Evolutionary conservation across 37 sponge, comb jelly and placozoan species (phyloP).

Genomic region (Hormiphora californensis): DNA sequence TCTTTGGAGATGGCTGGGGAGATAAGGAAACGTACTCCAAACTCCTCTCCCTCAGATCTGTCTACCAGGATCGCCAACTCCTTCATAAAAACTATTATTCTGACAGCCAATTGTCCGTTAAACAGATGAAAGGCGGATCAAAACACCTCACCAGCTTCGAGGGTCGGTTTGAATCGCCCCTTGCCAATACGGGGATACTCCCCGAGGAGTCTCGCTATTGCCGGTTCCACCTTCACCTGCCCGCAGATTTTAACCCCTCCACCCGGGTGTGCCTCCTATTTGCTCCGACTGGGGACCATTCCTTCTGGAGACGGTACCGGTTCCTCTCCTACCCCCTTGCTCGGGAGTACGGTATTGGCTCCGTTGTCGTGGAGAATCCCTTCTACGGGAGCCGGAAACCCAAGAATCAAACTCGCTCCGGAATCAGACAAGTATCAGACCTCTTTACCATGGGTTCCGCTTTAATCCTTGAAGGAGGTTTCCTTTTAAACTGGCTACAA

Average conservation of each 20-base stretch:
- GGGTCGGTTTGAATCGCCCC: slow-evolving; percentile 1
- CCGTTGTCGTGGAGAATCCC: slow-evolving; percentile 83
- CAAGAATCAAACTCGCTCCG: slow-evolving; percentile 59
- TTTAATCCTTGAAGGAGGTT: slow-evolving; percentile 67
- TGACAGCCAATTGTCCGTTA: too few relatives aligned
- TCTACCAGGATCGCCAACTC: neutral
- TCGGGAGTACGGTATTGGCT: slow-evolving; percentile 66
- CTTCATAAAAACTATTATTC: neutral
- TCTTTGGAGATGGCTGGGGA: slow-evolving; percentile 42
- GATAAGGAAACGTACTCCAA: slow-evolving; percentile 47
- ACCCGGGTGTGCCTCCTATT: slow-evolving; percentile 4
- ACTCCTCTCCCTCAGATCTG: neutral
- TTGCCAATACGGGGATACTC: neutral
- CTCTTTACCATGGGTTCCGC: slow-evolving; percentile 81
- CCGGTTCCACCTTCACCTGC: slow-evolving; percentile 7
- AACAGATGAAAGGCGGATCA: neutral
- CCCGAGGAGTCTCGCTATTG: neutral
- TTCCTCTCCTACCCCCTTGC: slow-evolving; percentile 67
- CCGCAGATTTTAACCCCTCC: neutral
- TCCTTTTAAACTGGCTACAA: slow-evolving; percentile 66
- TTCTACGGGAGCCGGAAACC: slow-evolving; percentile 56
- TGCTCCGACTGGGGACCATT: slow-evolving; percentile 35
- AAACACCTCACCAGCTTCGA: neutral
- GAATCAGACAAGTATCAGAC: slow-evolving; percentile 77
- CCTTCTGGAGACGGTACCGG: slow-evolving; percentile 69